These are phyloP conservation scores for Laterallus jamaicensis DNA, from an alignment of 2,113 vertebrate species.

Conservation along the genomic window DNA sequence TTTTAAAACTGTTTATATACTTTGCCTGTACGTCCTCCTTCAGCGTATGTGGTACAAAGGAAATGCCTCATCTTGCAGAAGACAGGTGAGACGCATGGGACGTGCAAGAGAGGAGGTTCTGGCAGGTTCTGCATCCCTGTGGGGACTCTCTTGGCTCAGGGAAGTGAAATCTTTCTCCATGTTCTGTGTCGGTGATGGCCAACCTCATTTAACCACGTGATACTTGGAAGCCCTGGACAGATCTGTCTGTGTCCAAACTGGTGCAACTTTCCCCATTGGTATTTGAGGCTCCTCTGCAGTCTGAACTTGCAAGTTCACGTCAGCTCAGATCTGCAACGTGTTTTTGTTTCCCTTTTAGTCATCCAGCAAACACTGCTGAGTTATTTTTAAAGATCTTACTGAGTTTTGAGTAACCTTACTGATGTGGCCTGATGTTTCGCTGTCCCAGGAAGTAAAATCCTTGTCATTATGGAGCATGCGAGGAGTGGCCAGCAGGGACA, in stretches of 20 bases:
- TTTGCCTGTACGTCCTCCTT: neutral
- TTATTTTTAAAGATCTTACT: neutral
- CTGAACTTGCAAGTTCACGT: neutral
- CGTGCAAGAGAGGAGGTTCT: neutral
- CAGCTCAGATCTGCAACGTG: neutral
- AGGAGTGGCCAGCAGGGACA: too few species aligned
- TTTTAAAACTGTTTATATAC: neutral
- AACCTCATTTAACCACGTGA: neutral
- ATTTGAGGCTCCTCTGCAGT: neutral
- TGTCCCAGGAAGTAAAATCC: neutral
- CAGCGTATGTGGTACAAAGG: neutral
- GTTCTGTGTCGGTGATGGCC: rapidly evolving
- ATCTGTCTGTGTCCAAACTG: neutral
- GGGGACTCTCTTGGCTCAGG: neutral
- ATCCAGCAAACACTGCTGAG: neutral
- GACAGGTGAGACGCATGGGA: neutral
- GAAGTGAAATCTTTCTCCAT: neutral
- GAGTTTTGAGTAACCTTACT: neutral
- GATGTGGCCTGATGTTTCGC: neutral
- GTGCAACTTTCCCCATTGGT: neutral
- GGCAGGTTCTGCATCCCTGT: neutral
- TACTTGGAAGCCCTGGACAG: neutral
- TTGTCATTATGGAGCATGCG: neutral
- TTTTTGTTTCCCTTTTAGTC: neutral
- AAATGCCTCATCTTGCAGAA: neutral